Base-by-base conservation (phyloP, 2,888 invertebrate species). In the Eupithecia abbreviata region DNA sequence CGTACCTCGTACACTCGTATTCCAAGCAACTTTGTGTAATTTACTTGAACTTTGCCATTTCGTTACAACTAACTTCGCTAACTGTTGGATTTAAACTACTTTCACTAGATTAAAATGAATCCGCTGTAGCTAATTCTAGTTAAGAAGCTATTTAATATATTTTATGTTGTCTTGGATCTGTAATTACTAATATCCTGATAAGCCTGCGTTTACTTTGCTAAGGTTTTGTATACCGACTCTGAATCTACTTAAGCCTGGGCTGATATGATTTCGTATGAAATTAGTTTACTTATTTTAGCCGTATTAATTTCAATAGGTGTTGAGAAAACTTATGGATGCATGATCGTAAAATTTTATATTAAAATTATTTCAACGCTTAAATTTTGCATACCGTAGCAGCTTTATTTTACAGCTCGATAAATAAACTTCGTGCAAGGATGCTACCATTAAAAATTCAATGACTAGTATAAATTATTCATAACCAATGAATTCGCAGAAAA, bases 41-140 rank as follows among this genome's bases (percentile, higher is more conserved):
- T 78, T 77, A 71, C 74, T 77, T 77, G 76, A 80, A 80, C 78
- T 80, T 71, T 72, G 78, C 73, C 69, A 81, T 80, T 81, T 77
- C 72, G 77, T 77, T 80, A 79, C 71, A 73, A 66, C 66, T 7
- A 66, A 66, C 43, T 68, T 68, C 45, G 71, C 49, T 13, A 70
- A 58, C 74, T 74, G 66, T 45, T 73, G 67, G 74, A 77, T 79
- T 78, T 77, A 79, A 80, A 78, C 74, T 66, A 76, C 74, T 74
- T 77, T 72, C 71, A 76, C 71, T 78, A 49, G 73, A 68, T 71
- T 49, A 71, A 68, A 68, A 68, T 68, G 67, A 68, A 72, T 73
- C 69, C 12, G 42, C 55, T 12, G 70, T 47, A 51, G 47, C 41
- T 18, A 13, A 49, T 70, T 49, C 18, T 49, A 18, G 49, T 70